A percentile compares a stretch with the other conserved stretches of the same genome.
These are phyloP conservation scores for Rhynchonycteris naso DNA, from an alignment of 2,797 vertebrate species.

Conservation along the genomic window DNA sequence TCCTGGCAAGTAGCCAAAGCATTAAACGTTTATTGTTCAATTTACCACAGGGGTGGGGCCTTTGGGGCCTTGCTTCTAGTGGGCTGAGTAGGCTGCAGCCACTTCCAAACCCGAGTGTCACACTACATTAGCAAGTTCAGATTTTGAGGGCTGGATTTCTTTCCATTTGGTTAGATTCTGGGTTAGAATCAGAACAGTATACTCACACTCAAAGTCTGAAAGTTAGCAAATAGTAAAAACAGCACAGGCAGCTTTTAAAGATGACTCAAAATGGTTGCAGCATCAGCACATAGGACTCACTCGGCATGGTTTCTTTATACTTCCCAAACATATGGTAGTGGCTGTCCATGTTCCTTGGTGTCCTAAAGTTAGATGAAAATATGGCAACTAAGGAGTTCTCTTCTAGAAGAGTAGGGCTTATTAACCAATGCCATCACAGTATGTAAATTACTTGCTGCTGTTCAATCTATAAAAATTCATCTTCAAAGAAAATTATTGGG, in stretches of 20 bases:
- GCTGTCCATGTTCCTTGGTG: neutral
- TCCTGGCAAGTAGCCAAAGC: conserved; percentile 73
- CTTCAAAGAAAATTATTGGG: conserved; percentile 88
- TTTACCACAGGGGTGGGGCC: conserved; percentile 72
- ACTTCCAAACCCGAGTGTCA: conserved; percentile 71
- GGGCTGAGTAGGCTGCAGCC: conserved; percentile 58
- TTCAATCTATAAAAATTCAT: conserved; percentile 84
- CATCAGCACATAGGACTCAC: neutral
- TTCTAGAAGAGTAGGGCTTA: conserved; percentile 21
- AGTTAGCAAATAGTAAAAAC: conserved; percentile 57
- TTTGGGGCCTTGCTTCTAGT: conserved; percentile 62
- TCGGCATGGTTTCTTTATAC: neutral
- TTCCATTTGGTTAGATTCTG: conserved; percentile 72
- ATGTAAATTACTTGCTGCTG: conserved; percentile 84
- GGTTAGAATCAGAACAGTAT: conserved; percentile 62
- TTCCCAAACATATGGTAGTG: neutral
- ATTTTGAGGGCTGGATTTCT: conserved; percentile 69
- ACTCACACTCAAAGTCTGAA: conserved; percentile 55
- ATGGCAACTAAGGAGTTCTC: conserved; percentile 36
- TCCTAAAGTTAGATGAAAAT: conserved; percentile 24
- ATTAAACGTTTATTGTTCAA: conserved; percentile 81
- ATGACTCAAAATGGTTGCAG: conserved; percentile 45
- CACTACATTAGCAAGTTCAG: conserved; percentile 70
- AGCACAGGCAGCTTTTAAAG: conserved; percentile 42
- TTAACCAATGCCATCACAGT: conserved; percentile 70